Evolutionary conservation across 2,888 invertebrate species (phyloP).

Genomic region (Tipula lateralis): DNA sequence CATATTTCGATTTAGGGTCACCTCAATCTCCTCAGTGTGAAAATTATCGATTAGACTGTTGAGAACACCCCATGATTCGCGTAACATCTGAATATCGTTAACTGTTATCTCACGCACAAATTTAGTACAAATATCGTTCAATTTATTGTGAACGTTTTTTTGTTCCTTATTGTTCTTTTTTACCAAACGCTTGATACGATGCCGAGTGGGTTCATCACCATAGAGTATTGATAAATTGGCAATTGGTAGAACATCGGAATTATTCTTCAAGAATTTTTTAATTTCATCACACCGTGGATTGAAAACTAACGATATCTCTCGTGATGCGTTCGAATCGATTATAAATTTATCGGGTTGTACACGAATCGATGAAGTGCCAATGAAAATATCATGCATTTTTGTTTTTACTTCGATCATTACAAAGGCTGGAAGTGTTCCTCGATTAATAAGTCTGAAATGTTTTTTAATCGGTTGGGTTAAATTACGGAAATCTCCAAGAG

Average conservation of each 20-base stretch:
- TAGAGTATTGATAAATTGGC: constrained; percentile 51
- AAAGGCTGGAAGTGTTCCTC: constrained; percentile 55
- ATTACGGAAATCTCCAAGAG: constrained; percentile 54
- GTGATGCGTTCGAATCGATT: constrained; percentile 47
- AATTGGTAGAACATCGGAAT: constrained; percentile 45
- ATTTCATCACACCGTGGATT: constrained; percentile 51
- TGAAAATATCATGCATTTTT: constrained; percentile 24
- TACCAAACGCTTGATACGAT: constrained; percentile 44
- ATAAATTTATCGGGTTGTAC: constrained; percentile 50
- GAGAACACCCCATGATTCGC: constrained; percentile 36
- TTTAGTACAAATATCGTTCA: constrained; percentile 41
- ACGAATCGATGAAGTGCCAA: constrained; percentile 34
- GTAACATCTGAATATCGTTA: not conserved
- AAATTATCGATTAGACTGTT: constrained; percentile 43
- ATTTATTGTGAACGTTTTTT: constrained; percentile 39
- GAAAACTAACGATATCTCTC: constrained; percentile 48
- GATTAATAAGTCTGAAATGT: constrained; percentile 53
- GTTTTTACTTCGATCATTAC: constrained; percentile 40
- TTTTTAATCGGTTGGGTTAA: constrained; percentile 48
- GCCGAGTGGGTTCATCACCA: constrained; percentile 53
- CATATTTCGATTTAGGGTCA: constrained; percentile 45
- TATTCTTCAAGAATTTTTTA: constrained; percentile 44
- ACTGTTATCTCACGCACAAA: constrained; percentile 35
- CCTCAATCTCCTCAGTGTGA: constrained; percentile 43
- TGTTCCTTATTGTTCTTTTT: constrained; percentile 41